Conservation (phyloP, 2,888 invertebrate genomes). For the Hylaea fasciaria region DNA sequence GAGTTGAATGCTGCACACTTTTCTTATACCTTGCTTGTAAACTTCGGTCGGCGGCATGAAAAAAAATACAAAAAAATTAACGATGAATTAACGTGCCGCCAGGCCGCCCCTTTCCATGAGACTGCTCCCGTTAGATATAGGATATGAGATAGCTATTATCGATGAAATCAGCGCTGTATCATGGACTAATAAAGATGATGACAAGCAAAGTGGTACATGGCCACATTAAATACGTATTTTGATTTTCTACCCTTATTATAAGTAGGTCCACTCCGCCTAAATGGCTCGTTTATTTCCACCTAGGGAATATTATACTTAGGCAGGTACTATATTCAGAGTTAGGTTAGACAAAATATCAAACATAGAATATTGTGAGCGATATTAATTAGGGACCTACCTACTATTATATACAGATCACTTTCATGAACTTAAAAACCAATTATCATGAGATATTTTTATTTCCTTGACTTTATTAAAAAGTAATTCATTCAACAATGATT, state of each 20-base stretch:
- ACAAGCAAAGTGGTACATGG: constrained; percentile 73
- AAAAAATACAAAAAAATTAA: constrained; percentile 66
- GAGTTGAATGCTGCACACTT: constrained; percentile 82
- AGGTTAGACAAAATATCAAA: too few species aligned
- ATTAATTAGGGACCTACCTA: too few species aligned
- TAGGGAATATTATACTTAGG: too few species aligned
- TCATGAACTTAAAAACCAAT: too few species aligned
- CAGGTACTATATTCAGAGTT: too few species aligned
- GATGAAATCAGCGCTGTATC: constrained; percentile 73
- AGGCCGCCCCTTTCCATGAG: constrained; percentile 72
- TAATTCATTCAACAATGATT: too few species aligned
- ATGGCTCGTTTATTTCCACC: too few species aligned
- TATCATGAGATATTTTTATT: too few species aligned
- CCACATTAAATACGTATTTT: constrained; percentile 54
- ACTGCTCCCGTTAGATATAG: constrained; percentile 79
- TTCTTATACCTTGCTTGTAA: constrained; percentile 72
- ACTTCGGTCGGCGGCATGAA: constrained; percentile 66
- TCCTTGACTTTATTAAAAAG: too few species aligned
- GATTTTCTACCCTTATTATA: constrained; percentile 14
- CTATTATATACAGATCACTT: too few species aligned
- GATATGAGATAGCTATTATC: constrained; percentile 59
- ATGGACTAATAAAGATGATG: constrained; percentile 72
- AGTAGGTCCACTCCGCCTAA: too few species aligned
- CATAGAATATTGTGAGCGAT: too few species aligned
- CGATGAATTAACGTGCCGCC: constrained; percentile 64